Base-by-base conservation (phyloP, 1,140 invertebrate genomes). In the Trichogramma pretiosum region DNA sequence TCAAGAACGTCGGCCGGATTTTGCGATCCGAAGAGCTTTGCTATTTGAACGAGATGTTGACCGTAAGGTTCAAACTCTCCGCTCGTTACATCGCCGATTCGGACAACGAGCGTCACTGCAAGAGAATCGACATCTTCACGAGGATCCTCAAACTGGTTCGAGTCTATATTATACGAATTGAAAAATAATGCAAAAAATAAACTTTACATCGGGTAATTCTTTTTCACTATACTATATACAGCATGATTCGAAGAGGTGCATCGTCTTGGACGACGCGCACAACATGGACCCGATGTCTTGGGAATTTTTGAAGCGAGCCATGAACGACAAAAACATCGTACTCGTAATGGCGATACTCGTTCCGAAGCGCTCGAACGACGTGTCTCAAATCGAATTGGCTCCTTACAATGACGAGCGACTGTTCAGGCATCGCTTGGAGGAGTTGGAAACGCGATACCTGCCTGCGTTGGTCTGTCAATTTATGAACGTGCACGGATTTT, bases 401-500 rank as follows among this genome's bases (percentile, higher is more conserved):
- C 50, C 61, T 17, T 53, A 26, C 5, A 40, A 55, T 1, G 54
- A 63, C 14, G 42, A 50, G n/a, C 57, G 56, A 14, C 26, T 64
- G 17, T 40, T 28, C 16, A 52, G 38, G 5, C 39, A n/a, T 9
- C 16, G 32, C 1, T 24, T 64, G 7, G 0, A 5, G 0, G 52
- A 41, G 11, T 54, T 74, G 3, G 53, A 67, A 21, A 48, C 64
- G 1, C 63, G 68, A 54, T 70, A 64, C 41, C 61, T 75, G 11
- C 58, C 67, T 0, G 65, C 66, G 3, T 54, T 80, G 3, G 72
- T 70, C 0, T 80, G 78, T 50, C 78, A 80, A 56, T 65, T 78
- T 38, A 57, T 80, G 3, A 66, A 76, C 23, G 75, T 78, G 0
- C 59, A 70, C 24, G 78, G 68, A 0, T 73, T 80, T 35, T 68